phyloP scores from a whole-genome alignment of 2,113 vertebrate genomes.

The Neoarius graeffei region DNA sequence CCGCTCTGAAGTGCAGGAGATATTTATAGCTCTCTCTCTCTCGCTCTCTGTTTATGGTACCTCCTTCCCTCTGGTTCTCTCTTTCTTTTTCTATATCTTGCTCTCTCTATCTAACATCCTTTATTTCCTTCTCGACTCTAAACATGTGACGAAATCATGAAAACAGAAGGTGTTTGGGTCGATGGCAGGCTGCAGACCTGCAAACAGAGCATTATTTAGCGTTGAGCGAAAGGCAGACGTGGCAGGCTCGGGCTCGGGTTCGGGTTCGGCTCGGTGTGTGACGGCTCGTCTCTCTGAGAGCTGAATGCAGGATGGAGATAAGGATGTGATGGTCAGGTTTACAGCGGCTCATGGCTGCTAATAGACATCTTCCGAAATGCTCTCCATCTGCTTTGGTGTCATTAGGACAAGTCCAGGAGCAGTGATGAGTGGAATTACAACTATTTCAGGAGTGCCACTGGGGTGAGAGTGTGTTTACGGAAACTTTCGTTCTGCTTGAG shows the following conservation, averaged over 20 bases:
- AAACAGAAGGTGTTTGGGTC: neutral
- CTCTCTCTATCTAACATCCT: neutral
- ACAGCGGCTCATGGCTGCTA: neutral
- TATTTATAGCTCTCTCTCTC: constrained; percentile 27
- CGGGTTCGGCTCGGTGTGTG: neutral
- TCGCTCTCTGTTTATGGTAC: constrained; percentile 10
- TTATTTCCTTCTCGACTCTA: neutral
- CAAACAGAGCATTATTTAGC: neutral
- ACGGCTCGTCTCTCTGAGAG: neutral
- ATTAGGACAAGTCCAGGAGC: neutral
- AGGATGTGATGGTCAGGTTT: neutral
- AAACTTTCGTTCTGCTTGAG: neutral
- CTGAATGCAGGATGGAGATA: constrained; percentile 3
- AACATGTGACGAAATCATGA: constrained; percentile 16
- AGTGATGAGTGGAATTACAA: neutral
- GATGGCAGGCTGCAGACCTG: neutral
- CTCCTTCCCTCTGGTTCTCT: neutral
- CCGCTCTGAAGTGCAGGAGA: constrained; percentile 10
- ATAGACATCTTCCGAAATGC: constrained; percentile 9
- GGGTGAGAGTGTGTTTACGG: neutral
- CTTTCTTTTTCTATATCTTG: constrained; percentile 1
- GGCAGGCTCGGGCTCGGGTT: neutral
- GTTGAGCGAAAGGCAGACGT: neutral
- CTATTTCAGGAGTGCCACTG: neutral
- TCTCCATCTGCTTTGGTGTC: neutral